Evolutionary conservation across 2,888 invertebrate species (phyloP), one percentile per base, ranked within the genome.

Genomic region (Pristionchus exspectatus): DNA sequence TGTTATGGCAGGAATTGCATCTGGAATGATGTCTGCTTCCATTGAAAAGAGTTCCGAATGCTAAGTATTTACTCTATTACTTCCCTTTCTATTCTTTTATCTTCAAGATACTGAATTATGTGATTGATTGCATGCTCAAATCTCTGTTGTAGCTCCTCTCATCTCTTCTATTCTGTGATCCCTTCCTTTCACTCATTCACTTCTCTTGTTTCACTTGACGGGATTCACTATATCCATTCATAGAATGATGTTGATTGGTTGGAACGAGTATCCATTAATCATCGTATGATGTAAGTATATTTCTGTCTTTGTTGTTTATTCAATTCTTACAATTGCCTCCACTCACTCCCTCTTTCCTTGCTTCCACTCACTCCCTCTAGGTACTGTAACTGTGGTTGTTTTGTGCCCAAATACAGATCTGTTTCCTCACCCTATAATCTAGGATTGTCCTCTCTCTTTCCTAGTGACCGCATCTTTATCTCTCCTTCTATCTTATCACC

Each of bases 11-110:
- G 88, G 59, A 18, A 59, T 81, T 24, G 87, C 74, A n/a, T 88
- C 88, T 16, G 77, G 88, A 74, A 33, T 88, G 24, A 77, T 88
- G 14, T 74, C 88, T 33, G 72, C 88, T 18, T 77, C 81, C 33
- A 63, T 81, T 2, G 81, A 88, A 24, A 77, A 81, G 81, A 56
- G 30, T 59, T 88, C 88, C 33, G 81, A 88, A 33, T 88, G 88
- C 77, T 87, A 50, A 87, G 50, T 54, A 14, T 27, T n/a, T 69
- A 38, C 50, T 87, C 2, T 33, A n/a, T 44, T 9, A 24, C 44
- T 16, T 30, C 66, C 66, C 12, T 66, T 24, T 12, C 10, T 38
- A 4, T 33, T 30, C 84, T 30, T 84, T 56, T 9, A 18, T 56
- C 54, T 84, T 7, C 77, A 77, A 24, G 44, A 77, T 56, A 56